Evolutionary conservation across 2,797 vertebrate genomes (phyloP).

Genomic region (Crenichthys baileyi): DNA sequence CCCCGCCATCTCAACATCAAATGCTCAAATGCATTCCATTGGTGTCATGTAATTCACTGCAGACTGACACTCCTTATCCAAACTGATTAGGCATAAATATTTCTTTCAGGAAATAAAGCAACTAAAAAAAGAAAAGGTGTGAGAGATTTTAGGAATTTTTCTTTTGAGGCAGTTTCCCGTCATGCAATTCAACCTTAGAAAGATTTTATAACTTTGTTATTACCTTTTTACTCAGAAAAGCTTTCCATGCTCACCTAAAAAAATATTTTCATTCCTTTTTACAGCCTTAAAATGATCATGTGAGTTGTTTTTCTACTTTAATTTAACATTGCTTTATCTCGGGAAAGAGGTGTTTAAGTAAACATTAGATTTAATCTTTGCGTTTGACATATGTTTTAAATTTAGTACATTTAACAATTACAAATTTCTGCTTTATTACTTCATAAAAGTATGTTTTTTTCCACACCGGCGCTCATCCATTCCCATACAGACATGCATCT

Average conservation of each 20-base stretch:
- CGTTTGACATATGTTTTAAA: not conserved
- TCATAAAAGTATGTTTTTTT: not conserved
- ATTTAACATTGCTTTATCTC: too few relatives aligned
- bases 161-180: not conserved
- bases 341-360: not conserved
- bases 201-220: too few relatives aligned
- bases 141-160: not conserved
- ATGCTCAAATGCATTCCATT: too few relatives aligned
- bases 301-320: too few relatives aligned
- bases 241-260: too few relatives aligned
- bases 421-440: not conserved
- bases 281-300: too few relatives aligned
- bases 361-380: not conserved
- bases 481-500: slow-evolving; percentile 37
- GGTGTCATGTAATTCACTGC: too few relatives aligned
- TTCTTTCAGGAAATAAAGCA: not conserved
- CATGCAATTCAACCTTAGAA: too few relatives aligned
- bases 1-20: too few relatives aligned
- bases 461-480: not conserved
- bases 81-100: not conserved
- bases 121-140: not conserved
- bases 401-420: not conserved
- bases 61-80: not conserved
- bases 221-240: too few relatives aligned
- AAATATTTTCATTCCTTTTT: too few relatives aligned